These are phyloP conservation scores for Busseola fusca DNA, from an alignment of 2,888 invertebrate species.

Conservation along the genomic window DNA sequence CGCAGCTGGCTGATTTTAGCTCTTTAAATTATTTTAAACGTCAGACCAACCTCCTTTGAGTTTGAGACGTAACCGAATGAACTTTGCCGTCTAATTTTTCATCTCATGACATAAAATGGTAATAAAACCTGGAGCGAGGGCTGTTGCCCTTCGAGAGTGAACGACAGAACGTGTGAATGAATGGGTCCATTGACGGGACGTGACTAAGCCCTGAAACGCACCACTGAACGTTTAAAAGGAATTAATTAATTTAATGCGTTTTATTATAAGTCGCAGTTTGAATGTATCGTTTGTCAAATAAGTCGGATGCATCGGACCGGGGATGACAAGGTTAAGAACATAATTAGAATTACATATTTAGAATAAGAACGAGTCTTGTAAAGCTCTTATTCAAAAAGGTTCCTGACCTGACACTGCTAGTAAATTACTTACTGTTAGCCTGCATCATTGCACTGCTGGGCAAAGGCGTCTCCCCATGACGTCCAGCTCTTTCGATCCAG, in stretches of 20 bases:
- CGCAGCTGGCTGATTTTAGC: slow-evolving; percentile 7
- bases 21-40: slow-evolving; percentile 19
- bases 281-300: slow-evolving; percentile 53
- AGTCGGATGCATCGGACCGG: slow-evolving; percentile 46
- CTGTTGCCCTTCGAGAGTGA: slow-evolving; percentile 62
- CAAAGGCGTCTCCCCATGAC: too few relatives aligned
- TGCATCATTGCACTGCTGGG: too few relatives aligned
- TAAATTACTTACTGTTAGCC: too few relatives aligned
- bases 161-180: slow-evolving; percentile 57
- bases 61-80: slow-evolving; percentile 2
- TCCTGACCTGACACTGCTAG: not conserved
- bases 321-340: slow-evolving; percentile 15
- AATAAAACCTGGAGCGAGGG: slow-evolving; percentile 63
- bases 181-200: slow-evolving; percentile 61
- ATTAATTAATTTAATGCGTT: slow-evolving; percentile 56
- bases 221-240: slow-evolving; percentile 56
- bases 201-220: slow-evolving; percentile 64
- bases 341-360: slow-evolving; percentile 12
- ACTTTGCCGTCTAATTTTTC: slow-evolving; percentile 30
- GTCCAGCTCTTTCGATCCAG: too few relatives aligned
- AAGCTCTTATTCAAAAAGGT: slow-evolving; percentile 12
- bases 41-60: slow-evolving; percentile 7
- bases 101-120: slow-evolving; percentile 62
- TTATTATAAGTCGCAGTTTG: slow-evolving; percentile 38
- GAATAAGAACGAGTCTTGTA: not conserved